Percentiles rank a stretch among this genome's conserved stretches.
Evolutionary conservation across 2,113 vertebrate genomes (phyloP).

Genomic region (Phyllostomus hastatus): DNA sequence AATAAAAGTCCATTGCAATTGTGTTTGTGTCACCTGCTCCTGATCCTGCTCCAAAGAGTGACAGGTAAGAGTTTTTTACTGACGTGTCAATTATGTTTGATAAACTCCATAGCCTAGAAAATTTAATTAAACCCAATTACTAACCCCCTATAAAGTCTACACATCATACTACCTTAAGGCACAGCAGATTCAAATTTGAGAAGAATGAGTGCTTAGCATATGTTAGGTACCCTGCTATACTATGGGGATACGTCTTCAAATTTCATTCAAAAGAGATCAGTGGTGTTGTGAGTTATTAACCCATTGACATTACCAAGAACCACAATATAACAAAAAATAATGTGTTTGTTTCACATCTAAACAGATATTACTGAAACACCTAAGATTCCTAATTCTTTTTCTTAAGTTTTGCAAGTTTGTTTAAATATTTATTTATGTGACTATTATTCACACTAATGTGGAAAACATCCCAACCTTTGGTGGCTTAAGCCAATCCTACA

Average conservation of each 20-base stretch:
- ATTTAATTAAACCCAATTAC: not conserved
- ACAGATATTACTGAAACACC: not conserved
- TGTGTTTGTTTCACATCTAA: not conserved
- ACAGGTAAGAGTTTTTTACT: not conserved
- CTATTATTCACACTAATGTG: not conserved
- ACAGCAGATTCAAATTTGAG: not conserved
- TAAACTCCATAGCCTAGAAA: not conserved
- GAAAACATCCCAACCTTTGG: not conserved
- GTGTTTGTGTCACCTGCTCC: not conserved
- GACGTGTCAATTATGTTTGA: not conserved
- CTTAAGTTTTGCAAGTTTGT: slow-evolving; percentile 14
- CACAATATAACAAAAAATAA: not conserved
- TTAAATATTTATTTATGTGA: slow-evolving; percentile 17
- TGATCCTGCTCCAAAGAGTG: not conserved
- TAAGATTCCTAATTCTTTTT: not conserved
- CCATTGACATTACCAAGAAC: not conserved
- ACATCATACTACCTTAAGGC: not conserved
- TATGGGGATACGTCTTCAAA: not conserved
- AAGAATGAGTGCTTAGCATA: not conserved
- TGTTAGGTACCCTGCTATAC: not conserved
- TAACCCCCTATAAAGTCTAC: not conserved
- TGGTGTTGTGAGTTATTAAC: not conserved
- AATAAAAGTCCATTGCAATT: not conserved
- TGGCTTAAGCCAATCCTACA: not conserved
- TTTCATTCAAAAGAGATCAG: not conserved